phyloP scores from a whole-genome alignment of 2,113 vertebrate species.

The Dendrocopos noguchii region DNA sequence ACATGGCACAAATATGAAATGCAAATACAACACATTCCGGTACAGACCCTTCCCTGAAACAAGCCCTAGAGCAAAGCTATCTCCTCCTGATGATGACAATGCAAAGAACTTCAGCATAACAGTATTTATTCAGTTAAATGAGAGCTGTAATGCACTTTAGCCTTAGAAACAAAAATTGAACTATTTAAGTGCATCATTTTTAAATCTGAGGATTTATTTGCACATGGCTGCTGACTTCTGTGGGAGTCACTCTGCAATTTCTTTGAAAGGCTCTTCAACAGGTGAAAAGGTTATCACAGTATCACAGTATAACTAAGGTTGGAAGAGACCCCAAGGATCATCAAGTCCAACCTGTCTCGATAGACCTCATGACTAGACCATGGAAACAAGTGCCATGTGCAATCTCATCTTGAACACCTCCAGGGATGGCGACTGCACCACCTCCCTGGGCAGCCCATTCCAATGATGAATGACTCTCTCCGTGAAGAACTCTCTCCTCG shows the following conservation, averaged over 20 bases:
- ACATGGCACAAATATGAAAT: not conserved
- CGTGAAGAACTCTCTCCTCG: no score
- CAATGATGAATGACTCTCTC: no score
- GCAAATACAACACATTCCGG: slow-evolving; percentile 10
- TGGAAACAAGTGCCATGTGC: no score
- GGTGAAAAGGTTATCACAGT: no score
- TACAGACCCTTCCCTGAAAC: not conserved
- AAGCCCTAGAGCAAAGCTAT: slow-evolving; percentile 18
- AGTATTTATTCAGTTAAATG: slow-evolving; percentile 49
- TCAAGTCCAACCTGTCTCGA: no score
- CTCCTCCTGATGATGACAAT: slow-evolving; percentile 24
- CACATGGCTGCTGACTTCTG: not conserved
- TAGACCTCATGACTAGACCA: no score
- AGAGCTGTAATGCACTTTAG: slow-evolving; percentile 37
- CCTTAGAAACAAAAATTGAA: slow-evolving; percentile 24
- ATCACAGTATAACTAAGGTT: no score
- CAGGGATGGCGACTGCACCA: no score
- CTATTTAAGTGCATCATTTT: not conserved
- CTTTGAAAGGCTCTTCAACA: not conserved
- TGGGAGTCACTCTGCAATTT: not conserved
- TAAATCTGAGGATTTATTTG: slow-evolving; percentile 6
- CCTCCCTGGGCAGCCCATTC: no score
- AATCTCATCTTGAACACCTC: no score
- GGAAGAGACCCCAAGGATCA: no score
- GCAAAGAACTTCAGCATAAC: slow-evolving; percentile 30